phyloP scores from a whole-genome alignment of 2,113 vertebrate species.

The Cyanoderma ruficeps region DNA sequence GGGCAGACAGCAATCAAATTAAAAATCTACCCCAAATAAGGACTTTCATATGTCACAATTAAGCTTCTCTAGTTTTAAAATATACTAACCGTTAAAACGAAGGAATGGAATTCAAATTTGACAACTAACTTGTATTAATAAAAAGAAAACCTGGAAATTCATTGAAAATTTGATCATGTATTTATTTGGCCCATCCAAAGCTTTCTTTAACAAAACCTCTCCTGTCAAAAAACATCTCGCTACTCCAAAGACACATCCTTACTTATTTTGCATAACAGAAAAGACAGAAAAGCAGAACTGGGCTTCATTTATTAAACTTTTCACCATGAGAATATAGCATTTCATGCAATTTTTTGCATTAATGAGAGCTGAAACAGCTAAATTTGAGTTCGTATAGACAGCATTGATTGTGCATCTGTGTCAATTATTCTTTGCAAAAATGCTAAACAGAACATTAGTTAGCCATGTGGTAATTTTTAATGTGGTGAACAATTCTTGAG shows the following conservation, averaged over 20 bases:
- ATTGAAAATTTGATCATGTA: conserved; percentile 44
- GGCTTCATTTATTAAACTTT: conserved; percentile 50
- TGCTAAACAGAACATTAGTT: conserved; percentile 61
- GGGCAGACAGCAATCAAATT: conserved; percentile 76
- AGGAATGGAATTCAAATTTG: conserved; percentile 70
- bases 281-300: conserved; percentile 34
- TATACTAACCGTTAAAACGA: conserved; percentile 68
- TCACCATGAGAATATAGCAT: conserved; percentile 45
- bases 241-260: conserved; percentile 3
- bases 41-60: conserved; percentile 77
- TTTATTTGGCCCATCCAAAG: conserved; percentile 32
- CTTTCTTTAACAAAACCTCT: conserved; percentile 12
- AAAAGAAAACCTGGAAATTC: conserved; percentile 51
- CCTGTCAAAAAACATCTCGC: not conserved
- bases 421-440: conserved; percentile 61
- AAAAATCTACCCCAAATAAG: conserved; percentile 80
- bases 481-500: not conserved
- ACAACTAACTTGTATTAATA: conserved; percentile 42
- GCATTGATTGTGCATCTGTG: conserved; percentile 50
- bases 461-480: conserved; percentile 54
- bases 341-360: conserved; percentile 65
- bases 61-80: conserved; percentile 71
- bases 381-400: conserved; percentile 50
- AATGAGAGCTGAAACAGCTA: conserved; percentile 66
- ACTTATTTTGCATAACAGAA: conserved; percentile 56